phyloP scores from a whole-genome alignment of 2,888 invertebrate species.

The Spialia ferax region DNA sequence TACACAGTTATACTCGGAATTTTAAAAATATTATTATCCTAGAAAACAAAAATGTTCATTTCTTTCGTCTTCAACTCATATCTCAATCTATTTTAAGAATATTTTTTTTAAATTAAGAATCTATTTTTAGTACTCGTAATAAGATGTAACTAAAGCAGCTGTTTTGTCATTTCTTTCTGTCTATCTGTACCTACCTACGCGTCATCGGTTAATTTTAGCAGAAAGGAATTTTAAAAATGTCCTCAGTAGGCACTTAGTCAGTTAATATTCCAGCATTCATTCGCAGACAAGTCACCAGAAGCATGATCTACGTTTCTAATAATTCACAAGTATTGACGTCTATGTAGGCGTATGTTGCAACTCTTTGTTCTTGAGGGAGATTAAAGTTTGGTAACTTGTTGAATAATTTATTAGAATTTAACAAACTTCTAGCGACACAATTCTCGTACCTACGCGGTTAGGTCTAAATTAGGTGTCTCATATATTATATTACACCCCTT shows the following conservation, averaged over 20 bases:
- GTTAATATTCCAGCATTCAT: conserved; percentile 21
- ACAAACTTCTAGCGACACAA: neutral
- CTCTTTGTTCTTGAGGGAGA: conserved; percentile 22
- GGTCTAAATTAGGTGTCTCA: too few relatives aligned
- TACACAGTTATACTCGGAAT: too few relatives aligned
- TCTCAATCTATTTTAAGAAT: too few relatives aligned
- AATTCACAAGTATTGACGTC: conserved; percentile 21
- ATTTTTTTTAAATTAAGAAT: neutral
- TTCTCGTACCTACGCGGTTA: too few relatives aligned
- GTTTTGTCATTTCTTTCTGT: neutral
- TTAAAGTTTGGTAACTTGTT: conserved; percentile 19
- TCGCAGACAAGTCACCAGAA: conserved; percentile 12
- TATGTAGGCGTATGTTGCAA: conserved; percentile 27
- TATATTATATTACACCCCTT: too few relatives aligned
- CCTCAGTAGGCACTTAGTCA: neutral
- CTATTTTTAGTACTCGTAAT: neutral
- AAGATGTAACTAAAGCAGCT: neutral
- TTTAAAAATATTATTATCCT: too few relatives aligned
- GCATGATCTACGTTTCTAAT: conserved; percentile 25
- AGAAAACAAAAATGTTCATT: too few relatives aligned
- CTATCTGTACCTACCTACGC: too few relatives aligned
- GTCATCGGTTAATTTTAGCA: neutral
- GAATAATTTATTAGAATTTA: conserved; percentile 4
- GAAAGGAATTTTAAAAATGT: conserved; percentile 17
- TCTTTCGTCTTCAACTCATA: too few relatives aligned